Base-by-base conservation (phyloP, 2,888 invertebrate species). In the Punctoribates punctum region DNA sequence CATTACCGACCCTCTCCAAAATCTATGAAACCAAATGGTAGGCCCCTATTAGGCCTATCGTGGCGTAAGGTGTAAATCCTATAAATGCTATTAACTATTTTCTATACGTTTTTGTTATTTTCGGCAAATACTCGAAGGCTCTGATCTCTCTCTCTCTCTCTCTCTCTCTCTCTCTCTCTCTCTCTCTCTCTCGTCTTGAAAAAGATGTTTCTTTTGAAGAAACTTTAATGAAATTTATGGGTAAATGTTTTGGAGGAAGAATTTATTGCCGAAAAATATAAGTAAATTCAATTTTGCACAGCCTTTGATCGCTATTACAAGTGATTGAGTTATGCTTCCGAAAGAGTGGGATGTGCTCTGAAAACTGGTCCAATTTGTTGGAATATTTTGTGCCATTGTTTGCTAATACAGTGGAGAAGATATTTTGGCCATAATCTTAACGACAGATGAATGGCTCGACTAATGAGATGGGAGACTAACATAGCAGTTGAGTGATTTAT, bases 41-140 rank as follows among this genome's bases (percentile, higher is more conserved):
- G 72, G 72, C 72, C 72, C 48, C 23, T 48, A 72, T 72, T 72
- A 72, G 72, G 65, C 48, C 42, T 46, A 72, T 72, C 25, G 23
- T 51, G 13, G 13, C 72, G 48, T 72, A 72, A 72, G 72, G 72
- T 72, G 72, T 72, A 42, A 72, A 62, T 62, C 15, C 23, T 62
- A 62, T 25, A 27, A 54, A 67, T 38, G 65, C 65, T 67, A 34
- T 67, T 42, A 38, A 38, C 34, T 9, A 29, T 20, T 17, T 67
- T 34, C 65, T 20, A 67, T 67, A n/a, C 65, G n/a, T 34, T 67
- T 29, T 67, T 67, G 34, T 29, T 62, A 34, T 34, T 62, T 29
- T 27, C 34, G 29, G 62, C 34, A 42, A 42, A 42, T n/a, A 20
- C 20, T 54, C 9, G 8, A n/a, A 20, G 20, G n/a, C 54, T 54